These are phyloP conservation scores for Echinometra lucunter DNA, from an alignment of 53 echinoderm and acorn worm species.

Conservation along the genomic window DNA sequence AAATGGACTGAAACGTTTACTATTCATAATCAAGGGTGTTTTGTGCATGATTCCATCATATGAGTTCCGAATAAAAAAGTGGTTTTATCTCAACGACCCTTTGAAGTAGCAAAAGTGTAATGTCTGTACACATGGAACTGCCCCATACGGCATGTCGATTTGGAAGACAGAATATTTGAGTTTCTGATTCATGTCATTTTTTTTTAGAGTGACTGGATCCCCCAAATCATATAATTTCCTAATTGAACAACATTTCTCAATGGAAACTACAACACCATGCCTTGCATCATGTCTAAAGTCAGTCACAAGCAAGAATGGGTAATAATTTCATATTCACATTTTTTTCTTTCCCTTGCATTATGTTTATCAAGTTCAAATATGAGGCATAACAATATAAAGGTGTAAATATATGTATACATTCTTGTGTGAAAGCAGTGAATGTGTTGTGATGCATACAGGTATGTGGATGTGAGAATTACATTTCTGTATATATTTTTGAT, in stretches of 20 bases:
- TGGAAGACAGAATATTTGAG: no score
- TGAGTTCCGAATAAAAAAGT: no score
- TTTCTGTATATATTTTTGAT: background rate
- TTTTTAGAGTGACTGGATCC: no score
- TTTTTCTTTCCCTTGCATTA: background rate
- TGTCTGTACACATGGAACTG: no score
- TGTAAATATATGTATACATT: background rate
- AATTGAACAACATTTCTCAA: background rate
- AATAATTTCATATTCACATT: background rate
- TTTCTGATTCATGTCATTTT: no score
- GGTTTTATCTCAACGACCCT: no score
- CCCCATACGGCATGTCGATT: no score
- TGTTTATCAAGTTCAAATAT: background rate
- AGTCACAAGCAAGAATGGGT: background rate
- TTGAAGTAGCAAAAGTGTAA: no score
- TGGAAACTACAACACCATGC: background rate
- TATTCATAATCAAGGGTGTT: no score
- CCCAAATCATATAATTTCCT: no score
- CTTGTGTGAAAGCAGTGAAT: background rate
- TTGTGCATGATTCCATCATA: no score
- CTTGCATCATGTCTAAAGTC: background rate
- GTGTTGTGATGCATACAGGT: background rate
- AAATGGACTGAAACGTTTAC: no score
- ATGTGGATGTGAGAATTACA: background rate
- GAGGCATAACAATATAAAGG: background rate